Conservation (phyloP, 2,113 vertebrate genomes). For the Hippolais icterina region DNA sequence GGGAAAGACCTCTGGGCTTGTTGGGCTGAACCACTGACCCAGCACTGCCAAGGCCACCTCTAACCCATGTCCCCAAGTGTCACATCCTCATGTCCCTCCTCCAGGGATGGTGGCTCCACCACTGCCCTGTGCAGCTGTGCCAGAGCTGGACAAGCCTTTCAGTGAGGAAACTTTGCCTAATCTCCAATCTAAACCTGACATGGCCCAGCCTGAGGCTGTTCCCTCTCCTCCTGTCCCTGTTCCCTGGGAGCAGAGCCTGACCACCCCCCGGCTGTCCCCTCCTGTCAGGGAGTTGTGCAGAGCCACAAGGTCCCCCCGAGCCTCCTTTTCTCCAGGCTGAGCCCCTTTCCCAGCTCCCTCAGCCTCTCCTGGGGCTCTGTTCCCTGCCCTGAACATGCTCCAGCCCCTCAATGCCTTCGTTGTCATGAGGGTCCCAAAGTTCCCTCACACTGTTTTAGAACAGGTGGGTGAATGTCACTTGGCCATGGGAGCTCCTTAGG, state of each 20-base stretch:
- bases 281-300: background rate
- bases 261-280: background rate
- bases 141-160: background rate
- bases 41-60: background rate
- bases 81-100: background rate
- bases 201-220: rapidly evolving
- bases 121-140: background rate
- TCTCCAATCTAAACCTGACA: rapidly evolving
- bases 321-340: background rate
- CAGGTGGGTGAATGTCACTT: background rate
- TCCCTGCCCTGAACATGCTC: rapidly evolving
- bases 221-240: background rate
- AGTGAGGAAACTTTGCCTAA: background rate
- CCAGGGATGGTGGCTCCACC: background rate
- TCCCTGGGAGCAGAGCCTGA: background rate
- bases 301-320: background rate
- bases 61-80: background rate
- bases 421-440: background rate
- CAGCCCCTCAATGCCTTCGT: background rate
- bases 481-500: rapidly evolving
- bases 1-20: background rate
- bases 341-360: background rate
- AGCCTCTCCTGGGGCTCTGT: rapidly evolving
- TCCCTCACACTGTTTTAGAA: background rate
- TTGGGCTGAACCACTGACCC: background rate